Conservation (phyloP, 2,888 invertebrate species). For the Melieria omissa region DNA sequence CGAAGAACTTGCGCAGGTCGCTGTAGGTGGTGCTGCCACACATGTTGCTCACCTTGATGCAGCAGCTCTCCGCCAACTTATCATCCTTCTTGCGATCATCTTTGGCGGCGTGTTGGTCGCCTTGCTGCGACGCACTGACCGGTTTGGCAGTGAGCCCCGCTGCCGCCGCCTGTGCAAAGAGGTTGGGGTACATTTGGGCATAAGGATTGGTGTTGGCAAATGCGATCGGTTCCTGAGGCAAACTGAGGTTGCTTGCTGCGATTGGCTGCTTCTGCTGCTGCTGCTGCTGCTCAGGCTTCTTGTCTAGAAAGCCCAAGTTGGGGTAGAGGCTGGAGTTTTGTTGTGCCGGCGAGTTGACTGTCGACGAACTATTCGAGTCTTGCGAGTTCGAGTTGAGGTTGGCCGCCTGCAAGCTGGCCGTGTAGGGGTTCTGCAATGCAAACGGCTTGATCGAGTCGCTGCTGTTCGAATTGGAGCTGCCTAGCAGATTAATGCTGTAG, state of each 20-base stretch:
- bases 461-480: conserved; percentile 34
- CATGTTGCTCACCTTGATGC: conserved; percentile 80
- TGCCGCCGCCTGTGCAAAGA: conserved; percentile 54
- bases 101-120: conserved; percentile 27
- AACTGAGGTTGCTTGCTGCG: not conserved
- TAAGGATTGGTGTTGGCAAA: conserved; percentile 62
- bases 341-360: conserved; percentile 15
- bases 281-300: conserved; percentile 32
- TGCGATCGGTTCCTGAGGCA: conserved; percentile 52
- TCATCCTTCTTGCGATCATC: conserved; percentile 35
- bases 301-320: conserved; percentile 43
- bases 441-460: conserved; percentile 43
- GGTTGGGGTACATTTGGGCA: conserved; percentile 60
- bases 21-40: conserved; percentile 81
- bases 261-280: not conserved
- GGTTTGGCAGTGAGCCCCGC: conserved; percentile 28
- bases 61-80: conserved; percentile 55
- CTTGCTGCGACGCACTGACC: conserved; percentile 22
- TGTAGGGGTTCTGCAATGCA: conserved; percentile 54
- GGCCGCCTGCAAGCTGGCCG: conserved; percentile 44
- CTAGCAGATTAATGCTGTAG: conserved; percentile 50
- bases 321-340: conserved; percentile 42
- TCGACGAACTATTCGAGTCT: conserved; percentile 34
- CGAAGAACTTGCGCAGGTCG: conserved; percentile 85
- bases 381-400: conserved; percentile 36